A percentile compares a stretch with the other conserved stretches of the same genome.
phyloP scores from a whole-genome alignment of 2,113 vertebrate genomes.

The Gymnorhina tibicen region DNA sequence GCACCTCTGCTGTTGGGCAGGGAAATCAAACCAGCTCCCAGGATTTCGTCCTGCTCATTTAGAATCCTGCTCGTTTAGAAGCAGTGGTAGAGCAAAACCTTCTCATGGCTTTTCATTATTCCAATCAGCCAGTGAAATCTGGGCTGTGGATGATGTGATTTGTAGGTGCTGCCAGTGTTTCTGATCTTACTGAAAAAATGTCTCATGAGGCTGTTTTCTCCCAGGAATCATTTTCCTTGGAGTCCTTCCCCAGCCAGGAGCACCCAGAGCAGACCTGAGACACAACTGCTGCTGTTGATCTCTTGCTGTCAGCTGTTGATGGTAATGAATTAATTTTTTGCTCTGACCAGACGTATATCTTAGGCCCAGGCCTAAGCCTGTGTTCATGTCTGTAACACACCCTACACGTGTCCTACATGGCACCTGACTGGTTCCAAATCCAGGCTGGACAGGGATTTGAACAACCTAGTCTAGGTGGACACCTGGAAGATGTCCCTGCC shows the following conservation, averaged over 20 bases:
- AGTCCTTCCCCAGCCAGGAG: background rate
- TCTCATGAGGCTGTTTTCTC: background rate
- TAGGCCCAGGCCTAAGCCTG: background rate
- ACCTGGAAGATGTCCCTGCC: background rate
- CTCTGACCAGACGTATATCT: background rate
- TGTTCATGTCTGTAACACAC: background rate
- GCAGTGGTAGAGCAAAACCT: background rate
- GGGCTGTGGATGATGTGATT: background rate
- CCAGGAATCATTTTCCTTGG: background rate
- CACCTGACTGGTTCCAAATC: background rate
- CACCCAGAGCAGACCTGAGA: background rate
- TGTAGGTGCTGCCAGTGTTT: background rate
- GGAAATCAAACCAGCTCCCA: background rate
- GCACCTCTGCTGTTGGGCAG: background rate
- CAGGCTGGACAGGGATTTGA: background rate
- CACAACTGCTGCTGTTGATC: background rate
- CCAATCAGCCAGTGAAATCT: background rate
- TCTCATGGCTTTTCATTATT: background rate
- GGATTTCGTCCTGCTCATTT: background rate
- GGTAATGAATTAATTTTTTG: background rate
- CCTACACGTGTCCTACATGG: rapidly evolving
- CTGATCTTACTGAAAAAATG: background rate
- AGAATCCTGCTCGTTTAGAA: background rate
- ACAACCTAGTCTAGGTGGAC: background rate
- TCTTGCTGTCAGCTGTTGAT: background rate